phyloP scores from a whole-genome alignment of 2,888 invertebrate species.

The Troides aeacus region DNA sequence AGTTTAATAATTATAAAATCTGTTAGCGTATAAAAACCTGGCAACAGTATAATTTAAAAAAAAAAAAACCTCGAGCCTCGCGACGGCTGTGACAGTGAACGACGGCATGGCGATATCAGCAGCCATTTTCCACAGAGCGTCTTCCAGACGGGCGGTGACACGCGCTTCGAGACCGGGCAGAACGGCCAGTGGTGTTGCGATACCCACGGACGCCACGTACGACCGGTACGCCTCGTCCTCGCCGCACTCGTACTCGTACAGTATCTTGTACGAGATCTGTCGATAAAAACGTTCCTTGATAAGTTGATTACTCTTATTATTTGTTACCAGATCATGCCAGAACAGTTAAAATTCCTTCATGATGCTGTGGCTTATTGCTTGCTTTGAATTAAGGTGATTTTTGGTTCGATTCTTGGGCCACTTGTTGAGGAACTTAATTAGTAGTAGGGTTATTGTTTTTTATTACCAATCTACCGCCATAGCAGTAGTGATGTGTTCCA shows the following conservation, averaged over 20 bases:
- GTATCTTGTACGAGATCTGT: conserved; percentile 68
- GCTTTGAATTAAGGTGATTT: too few species aligned
- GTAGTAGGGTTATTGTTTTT: neutral
- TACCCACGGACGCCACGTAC: conserved; percentile 57
- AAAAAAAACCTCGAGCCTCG: conserved; percentile 63
- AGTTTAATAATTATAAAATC: too few species aligned
- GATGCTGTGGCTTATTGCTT: too few species aligned
- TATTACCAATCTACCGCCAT: too few species aligned
- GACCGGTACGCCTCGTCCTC: conserved; percentile 70
- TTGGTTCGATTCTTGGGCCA: neutral
- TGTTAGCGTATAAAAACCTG: too few species aligned
- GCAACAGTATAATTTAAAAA: neutral
- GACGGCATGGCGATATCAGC: conserved; percentile 72
- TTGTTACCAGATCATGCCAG: too few species aligned
- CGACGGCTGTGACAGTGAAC: conserved; percentile 64
- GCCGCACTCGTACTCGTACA: conserved; percentile 64
- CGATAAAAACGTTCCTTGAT: neutral
- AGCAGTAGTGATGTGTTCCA: too few species aligned
- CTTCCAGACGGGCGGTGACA: conserved; percentile 62
- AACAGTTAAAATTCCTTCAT: too few species aligned
- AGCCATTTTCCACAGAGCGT: conserved; percentile 66
- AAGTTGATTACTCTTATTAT: too few species aligned
- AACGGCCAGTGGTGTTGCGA: conserved; percentile 65
- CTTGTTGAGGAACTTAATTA: neutral
- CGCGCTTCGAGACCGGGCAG: conserved; percentile 61